Base-by-base conservation (phyloP, 1,140 invertebrate genomes). In the Drosophila parabipectinata region DNA sequence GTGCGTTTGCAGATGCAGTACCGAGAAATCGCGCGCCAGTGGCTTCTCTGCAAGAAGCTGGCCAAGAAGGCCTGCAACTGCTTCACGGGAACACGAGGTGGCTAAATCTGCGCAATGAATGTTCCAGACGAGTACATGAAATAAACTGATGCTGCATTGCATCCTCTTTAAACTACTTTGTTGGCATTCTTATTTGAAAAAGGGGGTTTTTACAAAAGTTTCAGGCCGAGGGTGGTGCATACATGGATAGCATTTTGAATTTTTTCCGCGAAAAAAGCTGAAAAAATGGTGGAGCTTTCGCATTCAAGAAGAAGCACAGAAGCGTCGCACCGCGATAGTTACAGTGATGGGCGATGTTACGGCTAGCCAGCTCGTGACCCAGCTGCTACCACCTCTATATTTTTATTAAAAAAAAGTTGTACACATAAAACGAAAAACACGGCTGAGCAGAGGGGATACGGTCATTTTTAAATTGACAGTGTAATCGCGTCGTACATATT, bases 371-470 rank as follows among this genome's bases (percentile, higher is more conserved):
- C 44, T 47, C 18, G 44, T 47, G 44, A 47, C 15, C 44, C 44
- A 47, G 44, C 7, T 47, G 51, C 28, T 34, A 44, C 57, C 67
- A 69, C 63, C 47, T 53, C 64, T 32, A 21, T 32, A 21, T 37
- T 44, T 77, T 84, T 73, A 47, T 47, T 47, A 47, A 47, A 47
- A 47, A 47, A 18, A 47, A 47, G 18, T 18, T 21, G 44, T 47
- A 47, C 44, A 47, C 44, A 74, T 79, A 76, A 72, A 79, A 78
- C 77, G 77, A 77, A 80, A 77, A 79, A 77, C 72, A 68, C 67
- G 61, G 44, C 44, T 10, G 44, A 47, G 59, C 61, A 63, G 30
- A 73, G 62, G 61, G 63, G 68, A 63, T 63, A 77, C 55, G 61
- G 54, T 71, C 47, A 74, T 77, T 73, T 77, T 68, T 64, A 57